phyloP scores from a whole-genome alignment of 1,140 invertebrate genomes.

The Cherax quadricarinatus region DNA sequence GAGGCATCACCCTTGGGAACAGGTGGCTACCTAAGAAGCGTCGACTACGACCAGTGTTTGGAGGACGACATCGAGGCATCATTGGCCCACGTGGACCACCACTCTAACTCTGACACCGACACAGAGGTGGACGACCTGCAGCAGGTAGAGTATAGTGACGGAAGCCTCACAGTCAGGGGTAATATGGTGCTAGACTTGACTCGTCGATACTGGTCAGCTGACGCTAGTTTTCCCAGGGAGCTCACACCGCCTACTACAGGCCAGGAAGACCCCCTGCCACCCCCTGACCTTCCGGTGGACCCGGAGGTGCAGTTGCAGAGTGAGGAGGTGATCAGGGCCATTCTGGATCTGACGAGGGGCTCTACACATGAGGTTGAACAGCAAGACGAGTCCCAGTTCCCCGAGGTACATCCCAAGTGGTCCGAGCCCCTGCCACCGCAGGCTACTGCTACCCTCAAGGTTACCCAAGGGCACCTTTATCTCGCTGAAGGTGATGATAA shows the following conservation, averaged over 20 bases:
- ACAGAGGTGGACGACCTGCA: slow-evolving; percentile 45
- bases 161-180: slow-evolving; percentile 11
- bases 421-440: not conserved
- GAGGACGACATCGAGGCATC: slow-evolving; percentile 53
- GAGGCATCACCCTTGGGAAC: not conserved
- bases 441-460: not conserved
- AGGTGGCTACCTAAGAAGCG: not conserved
- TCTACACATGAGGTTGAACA: slow-evolving; percentile 1
- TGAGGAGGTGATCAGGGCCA: slow-evolving; percentile 47
- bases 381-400: not conserved
- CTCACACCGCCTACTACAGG: not conserved
- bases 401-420: not conserved
- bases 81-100: slow-evolving; percentile 34
- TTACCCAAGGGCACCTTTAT: slow-evolving; percentile 25
- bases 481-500: not conserved
- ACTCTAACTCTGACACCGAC: slow-evolving; percentile 46
- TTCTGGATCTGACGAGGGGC: slow-evolving; percentile 44
- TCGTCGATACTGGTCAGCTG: slow-evolving; percentile 37
- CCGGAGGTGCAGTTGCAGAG: slow-evolving; percentile 51
- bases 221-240: slow-evolving; percentile 34
- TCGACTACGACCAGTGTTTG: slow-evolving; percentile 43
- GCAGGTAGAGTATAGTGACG: not conserved
- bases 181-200: slow-evolving; percentile 44
- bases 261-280: not conserved
- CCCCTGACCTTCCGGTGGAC: slow-evolving; percentile 7